Base-by-base conservation (phyloP, 2,797 vertebrate species). In the Pelobates cultripes region DNA sequence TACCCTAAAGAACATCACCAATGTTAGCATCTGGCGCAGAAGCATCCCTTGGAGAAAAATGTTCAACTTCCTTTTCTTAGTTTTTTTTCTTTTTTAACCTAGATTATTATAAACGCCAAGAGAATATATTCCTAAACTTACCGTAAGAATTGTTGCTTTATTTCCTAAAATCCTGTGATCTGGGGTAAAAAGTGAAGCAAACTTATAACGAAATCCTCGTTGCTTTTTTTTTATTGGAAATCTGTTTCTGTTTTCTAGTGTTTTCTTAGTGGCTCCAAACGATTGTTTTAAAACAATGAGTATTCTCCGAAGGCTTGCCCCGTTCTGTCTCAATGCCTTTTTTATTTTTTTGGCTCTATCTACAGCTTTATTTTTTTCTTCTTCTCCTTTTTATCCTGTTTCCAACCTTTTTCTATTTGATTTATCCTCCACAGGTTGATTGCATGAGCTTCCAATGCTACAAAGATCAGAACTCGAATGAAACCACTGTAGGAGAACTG, bases 191-290 rank as follows among this genome's bases (percentile, higher is more conserved):
- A 64, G 3, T 17, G 61, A 64, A 64, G 61, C 61, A 64, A 12
- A 28, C 28, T 28, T 64, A 17, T 64, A 64, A 64, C 61, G 28
- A 64, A 64, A 10, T 40, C 4, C 4, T 28, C 28, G 28, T 64
- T 64, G 61, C 61, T 28, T 28, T 28, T 28, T 64, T 64, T 64
- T 64, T 64, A 64, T 28, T 64, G 61, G 61, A 64, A 64, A 64
- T 64, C 61, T 64, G 61, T 64, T 64, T 64, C 61, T 40, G 14
- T 64, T 64, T 64, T 64, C 28, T n/a, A 14, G 61, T 8, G 28
- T 60, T 60, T 60, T 60, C 14, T 60, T 51, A 51, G 47, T 57
- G 14, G 17, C 17, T 40, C 61, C 61, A 40, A 64, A 64, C 4
- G 17, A 28, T 40, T 40, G 40, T 40, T 7, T 12, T 68, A 5